phyloP scores from a whole-genome alignment of 2,888 invertebrate species.

The Lasioglossum marginatum region DNA sequence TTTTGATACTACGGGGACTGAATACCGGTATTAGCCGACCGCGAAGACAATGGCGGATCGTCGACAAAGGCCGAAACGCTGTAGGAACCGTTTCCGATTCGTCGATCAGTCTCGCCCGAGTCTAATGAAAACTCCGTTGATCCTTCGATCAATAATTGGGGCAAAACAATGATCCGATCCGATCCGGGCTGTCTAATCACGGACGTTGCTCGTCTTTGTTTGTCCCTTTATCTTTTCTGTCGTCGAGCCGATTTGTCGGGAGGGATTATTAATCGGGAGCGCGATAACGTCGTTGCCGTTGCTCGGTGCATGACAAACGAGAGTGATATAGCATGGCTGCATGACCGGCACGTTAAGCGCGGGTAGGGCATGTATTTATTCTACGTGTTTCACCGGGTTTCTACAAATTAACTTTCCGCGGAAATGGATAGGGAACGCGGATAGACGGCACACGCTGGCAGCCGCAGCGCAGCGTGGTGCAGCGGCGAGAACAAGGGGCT shows the following conservation, averaged over 20 bases:
- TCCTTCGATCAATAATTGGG: constrained; percentile 21
- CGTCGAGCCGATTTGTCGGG: constrained; percentile 67
- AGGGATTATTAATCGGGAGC: constrained; percentile 70
- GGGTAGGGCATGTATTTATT: constrained; percentile 77
- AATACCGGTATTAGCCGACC: not conserved
- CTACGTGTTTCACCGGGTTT: constrained; percentile 76
- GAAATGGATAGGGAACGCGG: constrained; percentile 60
- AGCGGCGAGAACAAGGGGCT: not conserved
- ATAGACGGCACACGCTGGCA: not conserved
- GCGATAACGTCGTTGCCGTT: constrained; percentile 76
- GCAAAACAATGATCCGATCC: constrained; percentile 29
- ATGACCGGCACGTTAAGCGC: constrained; percentile 69
- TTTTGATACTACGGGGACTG: not conserved
- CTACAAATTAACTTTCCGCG: constrained; percentile 80
- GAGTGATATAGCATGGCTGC: constrained; percentile 73
- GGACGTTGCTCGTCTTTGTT: constrained; percentile 25
- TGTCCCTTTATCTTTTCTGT: constrained; percentile 36
- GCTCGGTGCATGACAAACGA: constrained; percentile 79
- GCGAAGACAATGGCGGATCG: not conserved
- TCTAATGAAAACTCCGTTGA: constrained; percentile 18
- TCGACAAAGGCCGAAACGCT: not conserved
- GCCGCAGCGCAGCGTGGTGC: not conserved
- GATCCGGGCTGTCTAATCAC: not conserved
- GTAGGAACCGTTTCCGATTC: not conserved
- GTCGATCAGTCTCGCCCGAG: not conserved